These are phyloP conservation scores for Perithous albicinctus DNA, from an alignment of 2,888 invertebrate species.

Conservation along the genomic window DNA sequence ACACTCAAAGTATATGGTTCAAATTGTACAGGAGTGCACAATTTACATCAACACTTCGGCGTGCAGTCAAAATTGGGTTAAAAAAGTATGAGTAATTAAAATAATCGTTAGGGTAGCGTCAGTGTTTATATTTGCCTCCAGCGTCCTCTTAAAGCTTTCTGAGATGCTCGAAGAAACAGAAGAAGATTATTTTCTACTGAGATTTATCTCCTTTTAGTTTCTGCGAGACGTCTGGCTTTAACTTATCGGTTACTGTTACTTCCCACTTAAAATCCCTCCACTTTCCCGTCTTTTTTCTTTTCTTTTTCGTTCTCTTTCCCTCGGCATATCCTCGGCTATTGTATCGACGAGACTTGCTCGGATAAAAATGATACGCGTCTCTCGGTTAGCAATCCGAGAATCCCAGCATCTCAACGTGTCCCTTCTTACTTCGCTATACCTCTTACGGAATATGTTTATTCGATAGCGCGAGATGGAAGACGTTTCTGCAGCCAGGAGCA, in stretches of 20 bases:
- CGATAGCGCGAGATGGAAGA: conserved; percentile 42
- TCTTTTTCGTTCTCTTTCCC: background rate
- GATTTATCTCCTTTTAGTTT: background rate
- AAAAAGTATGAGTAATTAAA: too few relatives aligned
- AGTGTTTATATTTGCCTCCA: too few relatives aligned
- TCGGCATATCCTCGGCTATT: conserved; percentile 30
- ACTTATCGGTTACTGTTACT: conserved; percentile 28
- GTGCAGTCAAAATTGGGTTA: too few relatives aligned
- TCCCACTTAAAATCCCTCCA: background rate
- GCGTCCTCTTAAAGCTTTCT: too few relatives aligned
- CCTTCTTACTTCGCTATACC: background rate
- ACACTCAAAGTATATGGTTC: too few relatives aligned
- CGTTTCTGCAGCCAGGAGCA: background rate
- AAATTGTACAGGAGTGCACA: too few relatives aligned
- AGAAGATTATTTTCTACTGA: background rate
- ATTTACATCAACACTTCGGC: too few relatives aligned
- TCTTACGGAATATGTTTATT: conserved; percentile 33
- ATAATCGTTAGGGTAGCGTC: too few relatives aligned
- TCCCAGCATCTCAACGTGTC: conserved; percentile 13
- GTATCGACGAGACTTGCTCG: conserved; percentile 29
- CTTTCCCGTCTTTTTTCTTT: background rate
- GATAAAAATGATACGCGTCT: conserved; percentile 52
- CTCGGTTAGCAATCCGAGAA: conserved; percentile 36
- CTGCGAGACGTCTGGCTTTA: conserved; percentile 2
- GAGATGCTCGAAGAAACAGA: background rate